Conservation (phyloP, 2,797 vertebrate genomes). For the Spinus olivaceus region DNA sequence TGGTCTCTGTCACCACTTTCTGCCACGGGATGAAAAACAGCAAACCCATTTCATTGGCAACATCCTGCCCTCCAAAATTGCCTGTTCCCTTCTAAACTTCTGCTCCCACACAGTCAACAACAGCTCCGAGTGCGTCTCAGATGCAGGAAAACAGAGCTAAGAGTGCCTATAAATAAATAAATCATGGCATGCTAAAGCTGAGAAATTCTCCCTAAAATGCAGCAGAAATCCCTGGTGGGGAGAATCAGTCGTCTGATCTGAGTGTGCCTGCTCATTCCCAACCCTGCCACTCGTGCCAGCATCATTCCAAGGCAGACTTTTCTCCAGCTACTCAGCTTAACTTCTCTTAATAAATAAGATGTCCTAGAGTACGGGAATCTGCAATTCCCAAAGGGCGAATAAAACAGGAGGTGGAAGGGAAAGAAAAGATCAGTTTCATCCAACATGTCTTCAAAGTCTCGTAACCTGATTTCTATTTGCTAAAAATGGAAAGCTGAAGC, state of each 20-base stretch:
- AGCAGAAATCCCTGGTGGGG: background rate
- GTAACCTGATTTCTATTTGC: slow-evolving; percentile 37
- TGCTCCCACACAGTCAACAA: background rate
- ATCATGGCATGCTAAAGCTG: background rate
- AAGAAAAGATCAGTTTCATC: background rate
- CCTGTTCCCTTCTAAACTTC: background rate
- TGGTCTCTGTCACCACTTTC: background rate
- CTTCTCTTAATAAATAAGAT: background rate
- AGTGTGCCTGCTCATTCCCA: background rate
- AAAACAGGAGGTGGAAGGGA: background rate
- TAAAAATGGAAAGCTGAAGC: slow-evolving; percentile 29
- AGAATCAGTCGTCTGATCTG: background rate
- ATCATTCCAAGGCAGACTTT: background rate
- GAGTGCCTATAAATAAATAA: background rate
- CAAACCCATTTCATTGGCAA: background rate
- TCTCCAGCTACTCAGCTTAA: background rate
- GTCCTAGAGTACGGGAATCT: background rate
- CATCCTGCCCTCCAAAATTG: background rate
- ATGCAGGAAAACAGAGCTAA: background rate
- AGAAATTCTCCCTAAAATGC: background rate
- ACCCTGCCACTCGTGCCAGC: background rate
- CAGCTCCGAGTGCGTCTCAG: background rate
- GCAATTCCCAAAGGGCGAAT: background rate
- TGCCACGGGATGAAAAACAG: background rate
- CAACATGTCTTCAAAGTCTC: background rate